A percentile compares a stretch with the other conserved stretches of the same genome.
These are phyloP conservation scores for Ichneumon xanthorius DNA, from an alignment of 2,888 invertebrate species.

Conservation along the genomic window DNA sequence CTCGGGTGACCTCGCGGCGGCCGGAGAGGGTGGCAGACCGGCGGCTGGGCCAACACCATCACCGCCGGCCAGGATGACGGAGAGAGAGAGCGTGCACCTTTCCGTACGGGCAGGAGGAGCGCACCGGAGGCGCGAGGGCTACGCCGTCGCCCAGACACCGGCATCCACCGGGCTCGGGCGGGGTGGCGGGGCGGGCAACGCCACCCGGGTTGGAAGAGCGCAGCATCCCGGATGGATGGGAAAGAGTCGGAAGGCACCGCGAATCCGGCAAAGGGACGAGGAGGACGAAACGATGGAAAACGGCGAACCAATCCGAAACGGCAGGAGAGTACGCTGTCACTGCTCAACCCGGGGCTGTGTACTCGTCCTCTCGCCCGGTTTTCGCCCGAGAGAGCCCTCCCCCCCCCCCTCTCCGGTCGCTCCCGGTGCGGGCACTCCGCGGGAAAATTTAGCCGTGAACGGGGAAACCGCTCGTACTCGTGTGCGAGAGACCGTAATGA, in stretches of 20 bases:
- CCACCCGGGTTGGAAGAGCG: neutral
- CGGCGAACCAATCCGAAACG: constrained; percentile 58
- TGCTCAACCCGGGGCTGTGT: constrained; percentile 70
- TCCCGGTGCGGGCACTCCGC: neutral
- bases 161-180: neutral
- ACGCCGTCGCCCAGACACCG: constrained; percentile 1
- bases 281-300: constrained; percentile 36
- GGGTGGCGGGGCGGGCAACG: too few species aligned
- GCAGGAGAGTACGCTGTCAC: constrained; percentile 73
- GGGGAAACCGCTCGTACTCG: neutral
- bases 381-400: too few species aligned
- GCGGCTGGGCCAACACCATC: constrained; percentile 61
- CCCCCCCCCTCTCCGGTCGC: too few species aligned
- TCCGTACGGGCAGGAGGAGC: neutral
- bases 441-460: neutral
- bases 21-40: constrained; percentile 64
- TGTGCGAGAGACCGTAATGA: constrained; percentile 43
- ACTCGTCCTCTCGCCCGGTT: neutral
- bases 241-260: constrained; percentile 25
- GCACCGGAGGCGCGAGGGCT: neutral
- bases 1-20: constrained; percentile 74
- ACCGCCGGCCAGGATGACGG: neutral
- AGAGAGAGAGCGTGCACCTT: neutral
- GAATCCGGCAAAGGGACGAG: constrained; percentile 13
- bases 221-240: constrained; percentile 46